Conservation (phyloP, 2,888 invertebrate species). For the Palloptera scutellata region DNA sequence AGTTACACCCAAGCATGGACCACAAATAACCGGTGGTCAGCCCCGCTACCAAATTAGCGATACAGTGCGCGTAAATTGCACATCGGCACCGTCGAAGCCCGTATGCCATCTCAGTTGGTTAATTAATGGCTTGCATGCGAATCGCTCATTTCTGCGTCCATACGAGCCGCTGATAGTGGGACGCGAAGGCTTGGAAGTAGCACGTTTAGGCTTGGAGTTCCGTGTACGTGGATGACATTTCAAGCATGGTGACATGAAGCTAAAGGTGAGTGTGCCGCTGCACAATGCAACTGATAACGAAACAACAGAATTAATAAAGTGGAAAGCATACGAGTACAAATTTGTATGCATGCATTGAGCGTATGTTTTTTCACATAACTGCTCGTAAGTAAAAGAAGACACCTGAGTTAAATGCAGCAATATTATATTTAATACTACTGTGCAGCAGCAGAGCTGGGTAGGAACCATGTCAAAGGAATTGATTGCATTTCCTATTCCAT, state of each 20-base stretch:
- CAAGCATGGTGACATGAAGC: slow-evolving; percentile 83
- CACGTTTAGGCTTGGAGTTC: slow-evolving; percentile 81
- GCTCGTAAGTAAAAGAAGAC: too few relatives aligned
- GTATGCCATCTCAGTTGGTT: slow-evolving; percentile 86
- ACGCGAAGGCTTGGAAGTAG: slow-evolving; percentile 75
- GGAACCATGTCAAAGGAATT: too few relatives aligned
- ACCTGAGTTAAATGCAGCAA: too few relatives aligned
- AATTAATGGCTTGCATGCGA: slow-evolving; percentile 83
- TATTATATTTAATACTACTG: too few relatives aligned
- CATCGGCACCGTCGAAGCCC: slow-evolving; percentile 82
- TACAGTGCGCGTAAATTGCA: slow-evolving; percentile 83
- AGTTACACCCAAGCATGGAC: slow-evolving; percentile 84
- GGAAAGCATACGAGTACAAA: too few relatives aligned
- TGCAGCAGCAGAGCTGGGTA: too few relatives aligned
- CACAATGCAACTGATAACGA: not conserved
- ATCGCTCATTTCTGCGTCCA: slow-evolving; percentile 66
- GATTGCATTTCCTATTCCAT: too few relatives aligned
- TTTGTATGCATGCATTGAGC: too few relatives aligned
- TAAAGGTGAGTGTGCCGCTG: slow-evolving; percentile 69
- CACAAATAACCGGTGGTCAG: slow-evolving; percentile 81
- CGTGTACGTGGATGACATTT: slow-evolving; percentile 83
- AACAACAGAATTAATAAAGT: not conserved
- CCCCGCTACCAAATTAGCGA: slow-evolving; percentile 85
- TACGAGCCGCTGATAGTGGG: slow-evolving; percentile 68
- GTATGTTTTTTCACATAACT: not conserved